These are phyloP conservation scores for Phylloscopus collybita DNA, from an alignment of 2,797 vertebrate genomes.

Conservation along the genomic window DNA sequence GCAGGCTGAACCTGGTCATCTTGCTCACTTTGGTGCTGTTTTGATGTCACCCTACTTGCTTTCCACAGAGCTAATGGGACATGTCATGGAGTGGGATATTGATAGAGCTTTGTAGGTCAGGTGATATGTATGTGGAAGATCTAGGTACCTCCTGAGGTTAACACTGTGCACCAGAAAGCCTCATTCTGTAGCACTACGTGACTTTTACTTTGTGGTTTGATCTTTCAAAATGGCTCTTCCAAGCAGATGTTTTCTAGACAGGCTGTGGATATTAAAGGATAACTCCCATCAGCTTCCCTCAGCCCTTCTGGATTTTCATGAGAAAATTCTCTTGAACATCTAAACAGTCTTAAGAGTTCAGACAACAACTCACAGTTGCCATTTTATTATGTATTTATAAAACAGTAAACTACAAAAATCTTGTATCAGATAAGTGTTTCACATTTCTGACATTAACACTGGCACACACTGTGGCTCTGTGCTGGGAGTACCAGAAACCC, in stretches of 20 bases:
- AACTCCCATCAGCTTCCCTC: neutral
- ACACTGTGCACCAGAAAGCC: neutral
- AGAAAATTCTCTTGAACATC: neutral
- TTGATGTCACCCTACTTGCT: neutral
- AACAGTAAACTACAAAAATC: neutral
- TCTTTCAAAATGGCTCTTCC: neutral
- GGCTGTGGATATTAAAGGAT: neutral
- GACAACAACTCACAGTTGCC: neutral
- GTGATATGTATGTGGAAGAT: neutral
- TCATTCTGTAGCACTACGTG: neutral
- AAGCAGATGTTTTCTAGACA: neutral
- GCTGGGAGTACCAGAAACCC: neutral
- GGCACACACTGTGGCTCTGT: fast-evolving
- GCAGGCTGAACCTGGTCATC: neutral
- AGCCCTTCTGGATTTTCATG: neutral
- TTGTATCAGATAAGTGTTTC: neutral
- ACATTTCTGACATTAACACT: neutral
- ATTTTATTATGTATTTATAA: neutral
- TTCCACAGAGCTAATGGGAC: neutral
- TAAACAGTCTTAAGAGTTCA: neutral
- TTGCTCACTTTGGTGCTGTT: fast-evolving
- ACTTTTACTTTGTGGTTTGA: neutral
- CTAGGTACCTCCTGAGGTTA: neutral
- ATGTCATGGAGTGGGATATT: neutral
- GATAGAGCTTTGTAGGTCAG: neutral